Evolutionary conservation across 2,113 vertebrate species (phyloP).

Genomic region (Embiotoca jacksoni): DNA sequence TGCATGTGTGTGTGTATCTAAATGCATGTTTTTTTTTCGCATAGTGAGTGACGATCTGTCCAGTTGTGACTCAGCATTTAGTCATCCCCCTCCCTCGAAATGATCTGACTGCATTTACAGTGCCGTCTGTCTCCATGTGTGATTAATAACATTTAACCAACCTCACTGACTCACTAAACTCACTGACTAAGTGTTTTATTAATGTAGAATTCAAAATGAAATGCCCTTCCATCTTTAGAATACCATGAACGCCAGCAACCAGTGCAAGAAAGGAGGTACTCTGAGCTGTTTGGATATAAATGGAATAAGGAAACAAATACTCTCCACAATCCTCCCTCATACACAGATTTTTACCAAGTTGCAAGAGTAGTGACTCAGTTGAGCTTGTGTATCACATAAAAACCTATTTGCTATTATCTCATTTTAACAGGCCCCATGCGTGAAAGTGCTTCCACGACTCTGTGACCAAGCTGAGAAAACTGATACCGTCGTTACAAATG

Average conservation of each 20-base stretch:
- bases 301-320: too few relatives aligned
- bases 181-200: constrained; percentile 31
- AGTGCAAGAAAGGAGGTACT: not conserved
- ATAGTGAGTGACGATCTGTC: constrained; percentile 12
- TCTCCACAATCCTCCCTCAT: constrained; percentile 17
- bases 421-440: constrained; percentile 1
- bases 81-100: not conserved
- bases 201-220: not conserved
- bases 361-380: not conserved
- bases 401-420: constrained; percentile 5
- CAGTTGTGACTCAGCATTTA: constrained; percentile 29
- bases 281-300: not conserved
- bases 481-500: too few relatives aligned
- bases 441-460: constrained; percentile 7
- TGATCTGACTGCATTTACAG: not conserved
- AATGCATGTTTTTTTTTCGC: not conserved
- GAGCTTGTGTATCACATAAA: constrained; percentile 1
- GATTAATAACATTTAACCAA: constrained; percentile 10
- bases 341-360: not conserved
- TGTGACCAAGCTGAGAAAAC: not conserved
- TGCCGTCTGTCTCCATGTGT: not conserved
- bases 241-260: not conserved
- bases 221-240: not conserved
- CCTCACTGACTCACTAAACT: constrained; percentile 31
- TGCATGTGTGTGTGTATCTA: not conserved